A percentile compares a stretch with the other conserved stretches of the same genome.
These are phyloP conservation scores for Polypedilum vanderplanki DNA, from an alignment of 1,140 invertebrate species.

Conservation along the genomic window DNA sequence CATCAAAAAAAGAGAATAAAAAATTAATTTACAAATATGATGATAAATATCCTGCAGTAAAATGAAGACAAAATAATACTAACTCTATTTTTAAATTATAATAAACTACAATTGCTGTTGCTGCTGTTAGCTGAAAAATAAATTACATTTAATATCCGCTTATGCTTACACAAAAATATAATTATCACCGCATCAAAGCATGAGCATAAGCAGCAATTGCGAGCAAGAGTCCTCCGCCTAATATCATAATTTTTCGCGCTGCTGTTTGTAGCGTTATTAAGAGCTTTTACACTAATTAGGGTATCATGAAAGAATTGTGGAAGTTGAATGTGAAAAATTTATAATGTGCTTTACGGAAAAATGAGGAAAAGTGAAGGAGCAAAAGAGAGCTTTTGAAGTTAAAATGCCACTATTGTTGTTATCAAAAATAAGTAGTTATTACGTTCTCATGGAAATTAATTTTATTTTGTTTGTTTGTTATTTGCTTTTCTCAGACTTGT, in stretches of 20 bases:
- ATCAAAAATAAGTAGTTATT: no score
- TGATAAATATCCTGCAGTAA: no score
- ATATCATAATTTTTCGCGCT: conserved; percentile 13
- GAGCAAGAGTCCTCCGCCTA: neutral
- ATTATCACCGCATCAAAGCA: conserved; percentile 17
- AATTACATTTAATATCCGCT: conserved; percentile 13
- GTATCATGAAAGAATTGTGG: conserved; percentile 9
- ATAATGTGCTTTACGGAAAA: neutral
- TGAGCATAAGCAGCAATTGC: neutral
- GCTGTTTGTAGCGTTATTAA: conserved; percentile 13
- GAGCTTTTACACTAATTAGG: conserved; percentile 12
- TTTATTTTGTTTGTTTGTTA: no score
- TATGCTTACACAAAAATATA: neutral
- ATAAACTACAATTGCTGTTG: no score
- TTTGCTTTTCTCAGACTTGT: no score
- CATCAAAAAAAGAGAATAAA: no score
- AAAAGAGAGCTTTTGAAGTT: neutral
- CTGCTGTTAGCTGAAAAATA: neutral
- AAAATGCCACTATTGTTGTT: no score
- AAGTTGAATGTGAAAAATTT: conserved; percentile 5
- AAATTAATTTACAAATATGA: no score
- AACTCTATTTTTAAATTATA: no score
- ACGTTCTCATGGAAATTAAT: no score
- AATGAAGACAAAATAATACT: no score
- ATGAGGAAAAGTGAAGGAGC: neutral